phyloP scores from a whole-genome alignment of 1,140 invertebrate genomes.

The Semibalanus balanoides region DNA sequence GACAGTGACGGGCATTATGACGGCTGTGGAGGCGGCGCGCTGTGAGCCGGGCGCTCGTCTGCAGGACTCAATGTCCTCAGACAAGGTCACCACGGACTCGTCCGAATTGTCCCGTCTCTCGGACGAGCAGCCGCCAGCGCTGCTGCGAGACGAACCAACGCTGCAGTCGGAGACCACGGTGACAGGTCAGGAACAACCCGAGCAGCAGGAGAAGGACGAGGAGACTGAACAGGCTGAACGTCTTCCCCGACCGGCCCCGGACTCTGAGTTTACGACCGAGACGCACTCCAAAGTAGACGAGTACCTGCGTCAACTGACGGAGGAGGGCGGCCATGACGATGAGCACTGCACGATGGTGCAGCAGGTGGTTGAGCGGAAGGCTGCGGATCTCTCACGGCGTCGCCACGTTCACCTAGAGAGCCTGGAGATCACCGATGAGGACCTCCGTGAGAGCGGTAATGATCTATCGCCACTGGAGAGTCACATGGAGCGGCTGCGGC shows the following conservation, averaged over 20 bases:
- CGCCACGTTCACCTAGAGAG: conserved; percentile 30
- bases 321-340: conserved; percentile 32
- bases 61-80: not conserved
- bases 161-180: not conserved
- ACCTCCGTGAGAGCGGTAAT: conserved; percentile 44
- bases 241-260: conserved; percentile 11
- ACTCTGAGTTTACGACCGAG: conserved; percentile 21
- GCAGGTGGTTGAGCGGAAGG: conserved; percentile 34
- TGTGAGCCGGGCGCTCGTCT: not conserved
- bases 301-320: conserved; percentile 33
- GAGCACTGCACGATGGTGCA: conserved; percentile 29
- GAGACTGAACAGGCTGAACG: not conserved
- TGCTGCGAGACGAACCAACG: not conserved
- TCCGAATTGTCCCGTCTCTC: not conserved
- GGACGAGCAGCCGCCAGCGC: not conserved
- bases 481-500: conserved; percentile 25
- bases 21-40: not conserved
- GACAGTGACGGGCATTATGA: not conserved
- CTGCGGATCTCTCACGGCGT: not conserved
- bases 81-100: not conserved
- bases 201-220: no score
- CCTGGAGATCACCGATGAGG: conserved; percentile 52
- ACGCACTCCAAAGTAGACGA: conserved; percentile 30
- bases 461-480: conserved; percentile 49
- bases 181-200: no score